Percentiles rank a stretch among this genome's conserved stretches.
phyloP scores from a whole-genome alignment of 2,888 invertebrate genomes.

The Pediacus dermestoides region DNA sequence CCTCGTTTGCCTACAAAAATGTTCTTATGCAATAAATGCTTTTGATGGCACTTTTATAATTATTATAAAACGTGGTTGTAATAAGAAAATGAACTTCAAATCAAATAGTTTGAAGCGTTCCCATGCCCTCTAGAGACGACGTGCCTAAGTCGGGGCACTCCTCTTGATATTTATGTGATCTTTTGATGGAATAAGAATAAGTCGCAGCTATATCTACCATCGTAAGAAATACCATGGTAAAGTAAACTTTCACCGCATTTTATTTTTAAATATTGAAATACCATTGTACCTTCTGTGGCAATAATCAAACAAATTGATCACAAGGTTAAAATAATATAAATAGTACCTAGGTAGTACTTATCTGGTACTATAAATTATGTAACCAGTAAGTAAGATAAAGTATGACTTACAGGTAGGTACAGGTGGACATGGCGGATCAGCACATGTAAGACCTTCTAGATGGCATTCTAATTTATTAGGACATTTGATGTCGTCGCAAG shows the following conservation, averaged over 20 bases:
- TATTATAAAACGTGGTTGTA: too few relatives aligned
- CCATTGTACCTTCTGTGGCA: slow-evolving; percentile 4
- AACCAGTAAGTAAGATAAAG: not conserved
- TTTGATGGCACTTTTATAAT: too few relatives aligned
- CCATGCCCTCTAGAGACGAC: too few relatives aligned
- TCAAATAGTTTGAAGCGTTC: too few relatives aligned
- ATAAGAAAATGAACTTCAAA: too few relatives aligned
- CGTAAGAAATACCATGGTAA: too few relatives aligned
- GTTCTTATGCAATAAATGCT: too few relatives aligned
- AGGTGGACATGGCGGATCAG: slow-evolving; percentile 77
- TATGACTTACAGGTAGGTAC: slow-evolving; percentile 69
- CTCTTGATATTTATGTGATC: slow-evolving; percentile 8
- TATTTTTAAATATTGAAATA: slow-evolving; percentile 4
- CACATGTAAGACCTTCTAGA: slow-evolving; percentile 73
- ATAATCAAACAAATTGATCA: too few relatives aligned
- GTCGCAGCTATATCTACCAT: not conserved
- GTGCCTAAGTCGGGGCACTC: too few relatives aligned
- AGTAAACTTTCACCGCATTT: slow-evolving; percentile 2
- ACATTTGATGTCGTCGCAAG: slow-evolving; percentile 71
- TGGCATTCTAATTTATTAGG: slow-evolving; percentile 75
- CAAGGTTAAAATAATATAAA: too few relatives aligned
- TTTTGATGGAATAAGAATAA: slow-evolving; percentile 1
- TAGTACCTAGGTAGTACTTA: too few relatives aligned
- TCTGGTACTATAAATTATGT: too few relatives aligned
- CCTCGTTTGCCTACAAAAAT: slow-evolving; percentile 65